Evolutionary conservation across 2,888 invertebrate genomes (phyloP), one percentile per base, ranked within the genome.

Genomic region (Hirtodrosophila alboralis): DNA sequence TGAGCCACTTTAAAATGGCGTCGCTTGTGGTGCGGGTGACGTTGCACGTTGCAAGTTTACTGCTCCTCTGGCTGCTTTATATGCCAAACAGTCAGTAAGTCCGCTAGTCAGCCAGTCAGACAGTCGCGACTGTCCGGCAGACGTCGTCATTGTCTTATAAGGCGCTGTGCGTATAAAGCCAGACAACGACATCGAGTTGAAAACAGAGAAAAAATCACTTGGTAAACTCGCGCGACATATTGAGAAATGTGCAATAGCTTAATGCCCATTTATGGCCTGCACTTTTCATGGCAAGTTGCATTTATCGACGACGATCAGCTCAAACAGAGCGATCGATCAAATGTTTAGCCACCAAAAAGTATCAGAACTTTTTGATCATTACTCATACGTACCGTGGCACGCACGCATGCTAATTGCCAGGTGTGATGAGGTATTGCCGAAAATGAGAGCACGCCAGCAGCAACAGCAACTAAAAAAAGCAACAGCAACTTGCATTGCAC

Each of bases 231-330:
- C 79, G 89, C 89, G 89, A 88, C 88, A 89, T 89, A 88, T 88
- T 89, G 89, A 89, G 88, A 89, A 89, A 89, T 89, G 90, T 87
- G 90, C 88, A 88, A 88, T 89, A 88, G 88, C 89, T 87, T 86
- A 89, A 87, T 88, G 87, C 81, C 89, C 88, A 89, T 88, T 86
- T 90, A 88, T 84, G 88, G 90, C 61, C 49, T 71, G 69, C 73
- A 87, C 78, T 85, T 88, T 88, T 89, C 89, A 89, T 87, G 88
- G 87, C 88, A 86, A 90, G 88, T 90, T 89, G 87, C 85, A 89
- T 90, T 89, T 85, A 88, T 89, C 89, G 83, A 34, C 89, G 83
- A 34, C 73, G 87, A 75, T 83, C 87, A 73, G 84, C 74, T 72
- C 83, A 62, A 75, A 60, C 41, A 54, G 58, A 74, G 64, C 84